Conservation (phyloP, 2,888 invertebrate species). For the Eupithecia tripunctaria region DNA sequence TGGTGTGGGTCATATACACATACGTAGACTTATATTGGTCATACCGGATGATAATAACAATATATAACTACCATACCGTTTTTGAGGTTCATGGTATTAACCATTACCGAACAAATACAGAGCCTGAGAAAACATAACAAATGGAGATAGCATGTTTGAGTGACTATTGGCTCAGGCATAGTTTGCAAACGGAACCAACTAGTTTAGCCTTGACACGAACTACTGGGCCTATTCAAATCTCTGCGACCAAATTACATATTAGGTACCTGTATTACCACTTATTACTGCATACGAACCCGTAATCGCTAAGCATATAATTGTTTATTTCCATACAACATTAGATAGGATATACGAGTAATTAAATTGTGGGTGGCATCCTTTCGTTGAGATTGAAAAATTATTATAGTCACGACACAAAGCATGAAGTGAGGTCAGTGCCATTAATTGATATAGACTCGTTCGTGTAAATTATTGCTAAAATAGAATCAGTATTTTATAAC, state of each 20-base stretch:
- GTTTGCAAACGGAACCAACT: constrained; percentile 52
- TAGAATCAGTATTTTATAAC: background rate
- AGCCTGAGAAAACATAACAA: constrained; percentile 16
- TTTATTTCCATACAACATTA: constrained; percentile 9
- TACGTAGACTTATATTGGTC: no score
- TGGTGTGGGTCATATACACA: background rate
- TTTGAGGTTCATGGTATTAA: background rate
- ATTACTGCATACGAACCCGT: constrained; percentile 23
- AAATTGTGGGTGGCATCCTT: constrained; percentile 3
- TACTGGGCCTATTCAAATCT: constrained; percentile 33
- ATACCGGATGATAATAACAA: background rate
- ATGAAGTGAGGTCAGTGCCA: background rate
- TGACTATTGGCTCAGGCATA: constrained; percentile 14
- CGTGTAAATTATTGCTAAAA: background rate
- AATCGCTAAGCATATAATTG: background rate
- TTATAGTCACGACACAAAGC: background rate
- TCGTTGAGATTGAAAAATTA: background rate
- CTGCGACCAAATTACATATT: constrained; percentile 20
- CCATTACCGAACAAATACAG: constrained; percentile 8
- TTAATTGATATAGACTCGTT: background rate
- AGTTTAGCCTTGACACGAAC: constrained; percentile 55
- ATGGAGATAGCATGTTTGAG: constrained; percentile 7
- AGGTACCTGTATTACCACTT: background rate
- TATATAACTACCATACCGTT: background rate
- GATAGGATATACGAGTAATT: constrained; percentile 11